phyloP scores from a whole-genome alignment of 2,113 vertebrate genomes.

The Chaetodon trifascialis region DNA sequence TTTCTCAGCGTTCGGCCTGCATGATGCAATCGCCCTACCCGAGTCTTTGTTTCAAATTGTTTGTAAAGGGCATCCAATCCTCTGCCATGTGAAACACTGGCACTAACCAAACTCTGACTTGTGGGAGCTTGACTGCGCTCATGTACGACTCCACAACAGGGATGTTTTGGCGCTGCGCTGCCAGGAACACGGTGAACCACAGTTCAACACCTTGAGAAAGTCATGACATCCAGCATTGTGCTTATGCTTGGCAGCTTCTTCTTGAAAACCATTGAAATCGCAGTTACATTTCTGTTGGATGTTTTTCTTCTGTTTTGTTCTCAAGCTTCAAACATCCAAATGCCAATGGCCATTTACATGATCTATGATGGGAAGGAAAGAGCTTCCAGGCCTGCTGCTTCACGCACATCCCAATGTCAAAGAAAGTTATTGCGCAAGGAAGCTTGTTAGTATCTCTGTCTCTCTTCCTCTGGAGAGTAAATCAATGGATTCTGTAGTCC shows the following conservation, averaged over 20 bases:
- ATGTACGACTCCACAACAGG: background rate
- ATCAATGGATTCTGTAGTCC: conserved; percentile 54
- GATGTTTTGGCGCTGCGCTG: background rate
- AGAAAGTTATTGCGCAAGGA: conserved; percentile 29
- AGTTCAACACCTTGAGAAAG: background rate
- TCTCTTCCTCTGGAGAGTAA: conserved; percentile 46
- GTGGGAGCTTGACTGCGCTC: background rate
- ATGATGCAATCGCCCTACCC: background rate
- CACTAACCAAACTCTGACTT: background rate
- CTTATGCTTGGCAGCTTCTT: background rate
- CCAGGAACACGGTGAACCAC: background rate
- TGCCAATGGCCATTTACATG: background rate
- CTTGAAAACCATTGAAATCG: background rate
- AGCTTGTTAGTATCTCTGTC: conserved; percentile 18
- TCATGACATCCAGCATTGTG: background rate
- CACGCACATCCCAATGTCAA: conserved; percentile 8
- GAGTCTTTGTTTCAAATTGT: background rate
- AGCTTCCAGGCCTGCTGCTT: conserved; percentile 9
- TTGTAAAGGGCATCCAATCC: background rate
- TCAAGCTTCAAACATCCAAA: conserved; percentile 2
- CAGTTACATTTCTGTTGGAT: background rate
- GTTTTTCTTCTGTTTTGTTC: background rate
- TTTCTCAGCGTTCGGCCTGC: background rate
- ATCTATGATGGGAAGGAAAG: conserved; percentile 8
- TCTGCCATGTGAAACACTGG: background rate